Percentiles rank a stretch among this genome's conserved stretches.
phyloP scores from a whole-genome alignment of 2,888 invertebrate species.

The Philhelius pedissequus region DNA sequence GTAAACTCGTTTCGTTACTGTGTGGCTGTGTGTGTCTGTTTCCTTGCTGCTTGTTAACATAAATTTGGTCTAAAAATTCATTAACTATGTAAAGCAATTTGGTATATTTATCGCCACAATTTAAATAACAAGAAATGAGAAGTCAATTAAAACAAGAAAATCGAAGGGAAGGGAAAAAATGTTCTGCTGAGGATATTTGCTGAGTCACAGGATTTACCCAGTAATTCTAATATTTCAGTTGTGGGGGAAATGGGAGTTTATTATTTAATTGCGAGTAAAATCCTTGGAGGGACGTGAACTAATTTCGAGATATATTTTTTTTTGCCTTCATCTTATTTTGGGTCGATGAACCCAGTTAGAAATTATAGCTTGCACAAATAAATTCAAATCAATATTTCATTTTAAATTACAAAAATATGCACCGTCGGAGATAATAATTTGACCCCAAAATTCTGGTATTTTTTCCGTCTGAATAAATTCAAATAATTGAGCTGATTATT shows the following conservation, averaged over 20 bases:
- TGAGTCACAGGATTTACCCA: not conserved
- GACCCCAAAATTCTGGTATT: too few species aligned
- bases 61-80: not conserved
- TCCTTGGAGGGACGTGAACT: not conserved
- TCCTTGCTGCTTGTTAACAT: not conserved
- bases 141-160: not conserved
- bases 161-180: not conserved
- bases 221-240: not conserved
- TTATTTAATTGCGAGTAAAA: not conserved
- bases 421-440: too few species aligned
- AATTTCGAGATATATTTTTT: not conserved
- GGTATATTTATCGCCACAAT: slow-evolving; percentile 5
- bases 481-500: too few species aligned
- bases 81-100: not conserved
- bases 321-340: not conserved
- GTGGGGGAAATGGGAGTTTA: not conserved
- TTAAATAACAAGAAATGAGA: not conserved
- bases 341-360: not conserved
- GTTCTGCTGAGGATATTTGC: not conserved
- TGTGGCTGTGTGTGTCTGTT: too few species aligned
- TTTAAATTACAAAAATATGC: too few species aligned
- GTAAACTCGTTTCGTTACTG: not conserved
- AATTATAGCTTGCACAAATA: not conserved
- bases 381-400: not conserved
- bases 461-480: too few species aligned